Evolutionary conservation across 2,888 invertebrate species (phyloP).

Genomic region (Drosophila tanythrix): DNA sequence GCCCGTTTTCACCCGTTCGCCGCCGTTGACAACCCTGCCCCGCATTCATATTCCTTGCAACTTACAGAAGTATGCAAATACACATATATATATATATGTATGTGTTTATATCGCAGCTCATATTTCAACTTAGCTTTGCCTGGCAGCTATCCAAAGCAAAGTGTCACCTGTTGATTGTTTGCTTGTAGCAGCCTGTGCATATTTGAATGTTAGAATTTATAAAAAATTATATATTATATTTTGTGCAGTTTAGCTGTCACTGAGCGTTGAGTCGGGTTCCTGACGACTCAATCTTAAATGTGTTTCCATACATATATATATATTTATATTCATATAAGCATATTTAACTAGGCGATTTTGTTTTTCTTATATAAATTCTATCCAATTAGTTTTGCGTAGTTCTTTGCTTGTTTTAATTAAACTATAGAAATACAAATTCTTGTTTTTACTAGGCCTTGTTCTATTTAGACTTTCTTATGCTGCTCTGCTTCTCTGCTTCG

Average conservation of each 20-base stretch:
- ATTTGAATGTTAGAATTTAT: conserved; percentile 56
- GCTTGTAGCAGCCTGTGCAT: conserved; percentile 47
- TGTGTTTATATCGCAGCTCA: conserved; percentile 7
- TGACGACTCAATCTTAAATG: not conserved
- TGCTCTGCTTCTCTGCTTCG: not conserved
- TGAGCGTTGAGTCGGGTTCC: conserved; percentile 31
- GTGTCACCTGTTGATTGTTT: conserved; percentile 72
- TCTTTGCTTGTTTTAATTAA: conserved; percentile 43
- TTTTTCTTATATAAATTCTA: not conserved
- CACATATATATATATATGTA: not conserved
- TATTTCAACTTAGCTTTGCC: conserved; percentile 35
- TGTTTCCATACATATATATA: not conserved
- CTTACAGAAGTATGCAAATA: conserved; percentile 1
- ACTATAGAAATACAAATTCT: conserved; percentile 10
- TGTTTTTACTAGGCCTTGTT: conserved; percentile 3
- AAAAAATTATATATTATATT: conserved; percentile 20
- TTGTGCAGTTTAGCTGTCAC: conserved; percentile 23
- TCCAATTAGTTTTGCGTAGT: conserved; percentile 35
- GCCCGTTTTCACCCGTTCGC: conserved; percentile 22
- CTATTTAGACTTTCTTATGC: conserved; percentile 1
- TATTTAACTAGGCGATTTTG: not conserved
- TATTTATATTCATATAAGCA: not conserved
- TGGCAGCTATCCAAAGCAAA: conserved; percentile 37
- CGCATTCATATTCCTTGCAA: not conserved
- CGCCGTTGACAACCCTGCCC: conserved; percentile 17